phyloP scores from a whole-genome alignment of 1,140 invertebrate species.

The Copidosoma floridanum region DNA sequence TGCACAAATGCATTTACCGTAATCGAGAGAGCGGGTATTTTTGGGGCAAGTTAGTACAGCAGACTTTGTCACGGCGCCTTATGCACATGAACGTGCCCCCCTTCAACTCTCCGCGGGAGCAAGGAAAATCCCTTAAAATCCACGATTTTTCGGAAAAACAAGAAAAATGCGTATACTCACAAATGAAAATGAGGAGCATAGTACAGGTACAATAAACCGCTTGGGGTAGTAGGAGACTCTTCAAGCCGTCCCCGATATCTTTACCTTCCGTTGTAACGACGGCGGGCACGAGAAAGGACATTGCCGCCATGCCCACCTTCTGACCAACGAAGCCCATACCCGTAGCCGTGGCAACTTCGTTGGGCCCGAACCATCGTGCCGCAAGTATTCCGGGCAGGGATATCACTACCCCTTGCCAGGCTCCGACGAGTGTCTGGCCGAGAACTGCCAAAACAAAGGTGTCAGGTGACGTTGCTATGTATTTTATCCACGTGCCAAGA shows the following conservation, averaged over 20 bases:
- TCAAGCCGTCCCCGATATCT: background rate
- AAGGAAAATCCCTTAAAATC: no score
- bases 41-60: no score
- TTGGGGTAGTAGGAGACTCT: background rate
- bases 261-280: background rate
- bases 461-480: background rate
- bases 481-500: constrained; percentile 1
- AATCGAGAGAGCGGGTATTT: no score
- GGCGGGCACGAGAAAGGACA: background rate
- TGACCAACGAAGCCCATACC: background rate
- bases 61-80: no score
- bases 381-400: background rate
- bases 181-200: background rate
- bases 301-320: background rate
- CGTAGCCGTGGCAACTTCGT: background rate
- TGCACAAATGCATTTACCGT: no score
- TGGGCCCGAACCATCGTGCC: background rate
- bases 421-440: constrained; percentile 41
- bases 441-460: constrained; percentile 12
- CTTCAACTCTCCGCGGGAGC: no score
- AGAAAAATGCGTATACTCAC: background rate
- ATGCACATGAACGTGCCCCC: no score
- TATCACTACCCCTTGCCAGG: constrained; percentile 52
- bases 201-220: background rate
- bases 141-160: background rate